Base-by-base conservation (phyloP, 2,888 invertebrate species). In the Parnassius glacialis region DNA sequence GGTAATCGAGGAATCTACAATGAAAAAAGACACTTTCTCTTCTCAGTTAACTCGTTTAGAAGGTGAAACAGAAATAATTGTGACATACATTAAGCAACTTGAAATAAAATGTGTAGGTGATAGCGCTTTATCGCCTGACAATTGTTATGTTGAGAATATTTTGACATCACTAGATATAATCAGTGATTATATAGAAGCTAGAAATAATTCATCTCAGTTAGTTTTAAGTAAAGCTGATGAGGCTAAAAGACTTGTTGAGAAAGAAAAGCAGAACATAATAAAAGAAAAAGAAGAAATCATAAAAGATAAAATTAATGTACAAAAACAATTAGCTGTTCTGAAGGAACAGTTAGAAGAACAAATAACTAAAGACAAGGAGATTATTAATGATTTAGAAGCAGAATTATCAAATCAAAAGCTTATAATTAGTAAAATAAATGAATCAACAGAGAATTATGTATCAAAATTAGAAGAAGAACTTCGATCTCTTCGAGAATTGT, bases 211-310 rank as follows among this genome's bases (percentile, higher is more conserved):
- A 53, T 88, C 86, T 51, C 84, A 89, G 65, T 62, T 90, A 59
- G 78, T 90, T 48, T 72, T 85, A 66, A 80, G 70, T 53, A 90
- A 90, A 79, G 85, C 90, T 0, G 85, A 89, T 61, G 88, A 90
- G 74, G 88, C 89, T 9, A 87, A 83, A 68, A 83, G 74, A 69
- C 71, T 86, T 45, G 80, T 85, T 7, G 89, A 90, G 76, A 83
- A 79, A 66, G 90, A 90, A 72, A 87, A 85, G 72, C 82, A 81
- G 72, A 90, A 88, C 71, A 84, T 87, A 59, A 64, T 79, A 1
- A 73, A 68, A 66, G 90, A 90, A 68, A 90, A 90, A 73, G 89
- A 90, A 73, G 83, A 85, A 58, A 85, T 83, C 12, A 73, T 86
- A 44, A 74, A 67, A 66, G 84, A 85, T 52, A 81, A 74, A 74